A percentile compares a stretch with the other conserved stretches of the same genome.
These are phyloP conservation scores for Bos taurus DNA, from an alignment of 2,113 vertebrate species.

Conservation along the genomic window ARS-UCD2.0 NC_037346.1:37613501-37614000, in stretches of 20 bases:
- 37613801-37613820: neutral
- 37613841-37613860: neutral
- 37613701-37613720: neutral
- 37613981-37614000: conserved; percentile 41
- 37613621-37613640: neutral
- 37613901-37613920: neutral
- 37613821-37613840: neutral
- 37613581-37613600: neutral
- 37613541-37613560: neutral
- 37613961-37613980: conserved; percentile 17
- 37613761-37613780: neutral
- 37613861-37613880: neutral
- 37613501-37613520: neutral
- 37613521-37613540: neutral
- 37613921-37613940: neutral
- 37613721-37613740: neutral
- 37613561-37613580: neutral
- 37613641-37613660: neutral
- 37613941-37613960: neutral
- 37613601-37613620: neutral
- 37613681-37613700: neutral
- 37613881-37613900: conserved; percentile 8
- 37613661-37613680: neutral
- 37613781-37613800: neutral
- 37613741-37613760: neutral